Conservation (phyloP, 2,113 vertebrate genomes). For the Gymnarchus niloticus region DNA sequence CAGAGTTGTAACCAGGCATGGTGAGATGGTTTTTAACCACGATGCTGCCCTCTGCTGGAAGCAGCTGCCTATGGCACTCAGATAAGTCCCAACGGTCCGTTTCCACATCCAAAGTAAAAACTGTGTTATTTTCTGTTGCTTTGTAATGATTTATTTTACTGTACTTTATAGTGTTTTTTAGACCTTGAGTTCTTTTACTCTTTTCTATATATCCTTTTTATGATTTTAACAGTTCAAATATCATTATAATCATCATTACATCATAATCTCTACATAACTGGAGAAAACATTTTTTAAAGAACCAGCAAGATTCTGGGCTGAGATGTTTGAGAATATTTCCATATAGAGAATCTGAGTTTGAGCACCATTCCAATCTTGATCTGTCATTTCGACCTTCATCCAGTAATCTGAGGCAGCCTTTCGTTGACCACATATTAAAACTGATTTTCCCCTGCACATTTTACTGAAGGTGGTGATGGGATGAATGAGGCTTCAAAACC, state of each 20-base stretch:
- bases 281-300: not conserved
- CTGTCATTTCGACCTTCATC: not conserved
- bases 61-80: too few relatives aligned
- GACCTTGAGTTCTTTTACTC: not conserved
- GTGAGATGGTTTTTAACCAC: too few relatives aligned
- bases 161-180: too few relatives aligned
- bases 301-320: not conserved
- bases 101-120: too few relatives aligned
- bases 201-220: not conserved
- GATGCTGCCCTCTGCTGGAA: too few relatives aligned
- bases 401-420: not conserved
- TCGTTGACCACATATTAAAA: not conserved
- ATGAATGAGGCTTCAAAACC: too few relatives aligned
- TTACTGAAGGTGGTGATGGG: too few relatives aligned
- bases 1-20: too few relatives aligned
- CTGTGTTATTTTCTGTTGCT: too few relatives aligned
- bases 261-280: not conserved
- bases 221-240: not conserved
- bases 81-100: too few relatives aligned
- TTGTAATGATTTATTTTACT: too few relatives aligned
- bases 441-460: not conserved
- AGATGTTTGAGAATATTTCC: too few relatives aligned
- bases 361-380: not conserved
- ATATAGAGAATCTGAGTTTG: not conserved
- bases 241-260: not conserved